Evolutionary conservation across 1,140 invertebrate species (phyloP), one percentile per base, ranked within the genome.

Genomic region (Lineus longissimus): DNA sequence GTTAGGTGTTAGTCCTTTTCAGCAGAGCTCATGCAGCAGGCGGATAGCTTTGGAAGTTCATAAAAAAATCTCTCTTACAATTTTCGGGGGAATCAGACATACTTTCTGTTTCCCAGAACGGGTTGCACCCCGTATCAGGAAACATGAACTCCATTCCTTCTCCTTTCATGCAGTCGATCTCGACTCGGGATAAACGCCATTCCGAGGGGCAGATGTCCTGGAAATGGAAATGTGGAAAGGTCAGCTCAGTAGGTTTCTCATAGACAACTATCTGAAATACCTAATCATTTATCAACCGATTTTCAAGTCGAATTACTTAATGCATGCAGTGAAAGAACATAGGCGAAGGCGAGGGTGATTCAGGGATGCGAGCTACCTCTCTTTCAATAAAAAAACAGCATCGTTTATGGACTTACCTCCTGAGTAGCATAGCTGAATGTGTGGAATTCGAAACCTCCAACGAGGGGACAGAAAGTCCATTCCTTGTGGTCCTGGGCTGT

Each of bases 71-170:
- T 36, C 33, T 36, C 33, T 36, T 36, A 36, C 33, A 36, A 36
- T 36, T 36, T 36, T 15, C 33, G 6, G 33, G 33, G 33, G 33
- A 7, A 36, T 36, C 33, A 36, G 33, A 23, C 47, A 9, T 51
- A 51, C 47, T 51, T 51, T 19, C 25, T 51, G 47, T n/a, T 51
- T 19, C 19, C n/a, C 47, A 23, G 47, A 51, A 51, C 25, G 47
- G 47, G n/a, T 51, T 51, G n/a, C 47, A 51, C n/a, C 9, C 25
- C 47, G 47, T 51, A 23, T 7, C 25, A 51, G 47, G 47, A 51
- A 51, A 51, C 25, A 51, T 51, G 47, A 51, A 51, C 47, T 51
- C 19, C 25, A 51, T 23, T 9, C 47, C 47, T 51, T 51, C 47
- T 4, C 47, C 47, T 19, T 23, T 51, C 25, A 51, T 51, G 25